phyloP scores from a whole-genome alignment of 2,888 invertebrate species.

The Eupithecia pulchellata region DNA sequence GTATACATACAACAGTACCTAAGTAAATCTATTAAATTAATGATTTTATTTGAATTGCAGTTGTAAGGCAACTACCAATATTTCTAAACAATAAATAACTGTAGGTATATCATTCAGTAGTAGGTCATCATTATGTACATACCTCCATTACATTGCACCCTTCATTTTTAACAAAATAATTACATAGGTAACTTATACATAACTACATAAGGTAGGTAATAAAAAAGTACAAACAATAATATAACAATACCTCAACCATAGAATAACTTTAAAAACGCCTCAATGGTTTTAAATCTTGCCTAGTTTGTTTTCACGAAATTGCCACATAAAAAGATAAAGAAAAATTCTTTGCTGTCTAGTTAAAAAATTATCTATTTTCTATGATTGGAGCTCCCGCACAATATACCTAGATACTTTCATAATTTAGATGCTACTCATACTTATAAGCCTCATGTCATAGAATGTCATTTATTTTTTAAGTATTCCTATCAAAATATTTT shows the following conservation, averaged over 20 bases:
- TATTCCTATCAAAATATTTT: not conserved
- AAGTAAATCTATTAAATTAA: too few species aligned
- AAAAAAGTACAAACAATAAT: not conserved
- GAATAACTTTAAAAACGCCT: too few species aligned
- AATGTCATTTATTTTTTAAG: not conserved
- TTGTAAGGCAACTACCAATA: too few species aligned
- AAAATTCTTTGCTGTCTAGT: not conserved
- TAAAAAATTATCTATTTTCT: not conserved
- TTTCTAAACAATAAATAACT: too few species aligned
- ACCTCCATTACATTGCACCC: not conserved
- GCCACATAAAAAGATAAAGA: too few species aligned
- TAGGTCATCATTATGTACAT: too few species aligned
- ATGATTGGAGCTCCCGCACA: not conserved
- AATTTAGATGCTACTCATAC: too few species aligned
- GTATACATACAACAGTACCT: too few species aligned
- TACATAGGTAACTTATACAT: too few species aligned
- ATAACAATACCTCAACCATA: not conserved
- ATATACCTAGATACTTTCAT: not conserved
- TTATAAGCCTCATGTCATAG: not conserved
- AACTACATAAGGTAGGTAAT: too few species aligned
- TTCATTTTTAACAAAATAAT: not conserved
- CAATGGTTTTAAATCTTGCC: not conserved
- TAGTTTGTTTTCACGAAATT: not conserved
- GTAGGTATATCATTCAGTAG: too few species aligned
- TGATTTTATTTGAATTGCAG: too few species aligned